Percentiles rank a stretch among this genome's conserved stretches.
Conservation (phyloP, 2,113 vertebrate genomes). For the Athene noctua region DNA sequence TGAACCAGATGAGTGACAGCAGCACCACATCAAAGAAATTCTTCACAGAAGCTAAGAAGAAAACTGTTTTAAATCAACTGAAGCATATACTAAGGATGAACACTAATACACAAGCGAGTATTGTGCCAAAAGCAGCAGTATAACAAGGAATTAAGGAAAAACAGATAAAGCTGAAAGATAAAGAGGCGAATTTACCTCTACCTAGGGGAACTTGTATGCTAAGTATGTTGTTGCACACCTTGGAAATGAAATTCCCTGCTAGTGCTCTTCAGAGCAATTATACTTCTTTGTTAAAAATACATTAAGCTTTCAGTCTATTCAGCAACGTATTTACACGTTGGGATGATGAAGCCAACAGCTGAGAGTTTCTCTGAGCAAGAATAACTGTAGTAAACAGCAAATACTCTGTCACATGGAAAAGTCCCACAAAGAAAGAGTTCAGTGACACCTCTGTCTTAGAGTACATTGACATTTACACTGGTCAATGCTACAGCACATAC, state of each 20-base stretch:
- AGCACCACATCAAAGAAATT: neutral
- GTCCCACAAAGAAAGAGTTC: neutral
- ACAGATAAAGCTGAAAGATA: neutral
- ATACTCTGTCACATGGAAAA: neutral
- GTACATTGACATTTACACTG: neutral
- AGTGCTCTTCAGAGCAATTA: neutral
- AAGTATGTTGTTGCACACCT: accelerated
- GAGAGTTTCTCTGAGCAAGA: neutral
- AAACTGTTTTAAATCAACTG: neutral
- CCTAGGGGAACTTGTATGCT: neutral
- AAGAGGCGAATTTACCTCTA: neutral
- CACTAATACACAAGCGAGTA: neutral
- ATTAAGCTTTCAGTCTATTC: neutral
- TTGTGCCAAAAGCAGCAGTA: neutral
- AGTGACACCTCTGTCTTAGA: neutral
- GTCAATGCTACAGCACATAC: neutral
- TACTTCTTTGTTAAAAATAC: neutral
- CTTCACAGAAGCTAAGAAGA: neutral
- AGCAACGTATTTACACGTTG: neutral
- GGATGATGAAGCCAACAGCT: neutral
- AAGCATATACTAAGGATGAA: neutral
- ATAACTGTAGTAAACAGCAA: neutral
- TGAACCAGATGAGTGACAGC: neutral
- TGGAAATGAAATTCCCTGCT: neutral
- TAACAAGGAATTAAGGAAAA: neutral